These are phyloP conservation scores for Stenotaenia linearis DNA, from an alignment of 2,888 invertebrate genomes.

Conservation along the genomic window DNA sequence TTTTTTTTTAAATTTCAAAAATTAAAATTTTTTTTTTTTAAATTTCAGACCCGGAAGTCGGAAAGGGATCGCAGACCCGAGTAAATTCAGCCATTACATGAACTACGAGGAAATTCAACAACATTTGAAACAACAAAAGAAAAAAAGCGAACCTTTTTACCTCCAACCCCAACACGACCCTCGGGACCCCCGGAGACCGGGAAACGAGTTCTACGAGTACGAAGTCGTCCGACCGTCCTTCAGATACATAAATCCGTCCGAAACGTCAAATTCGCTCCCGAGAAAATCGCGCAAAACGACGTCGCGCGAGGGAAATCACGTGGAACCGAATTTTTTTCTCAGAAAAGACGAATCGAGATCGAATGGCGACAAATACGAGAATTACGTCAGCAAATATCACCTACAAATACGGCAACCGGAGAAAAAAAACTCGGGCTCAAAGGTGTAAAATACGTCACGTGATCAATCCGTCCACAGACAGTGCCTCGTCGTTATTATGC, in stretches of 20 bases:
- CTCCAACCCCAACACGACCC: conserved; percentile 47
- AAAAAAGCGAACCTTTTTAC: conserved; percentile 56
- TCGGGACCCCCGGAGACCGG: conserved; percentile 55
- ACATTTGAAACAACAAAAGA: conserved; percentile 58
- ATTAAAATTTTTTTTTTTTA: background rate
- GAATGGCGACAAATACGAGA: background rate
- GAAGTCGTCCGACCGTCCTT: conserved; percentile 48
- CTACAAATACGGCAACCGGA: background rate
- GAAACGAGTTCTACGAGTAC: conserved; percentile 79
- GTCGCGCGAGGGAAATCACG: background rate
- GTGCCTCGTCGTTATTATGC: too few relatives aligned
- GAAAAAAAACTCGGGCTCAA: background rate
- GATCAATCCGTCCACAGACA: background rate
- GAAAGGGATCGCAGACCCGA: conserved; percentile 54
- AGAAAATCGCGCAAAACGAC: background rate
- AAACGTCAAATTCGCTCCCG: conserved; percentile 17
- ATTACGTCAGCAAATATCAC: background rate
- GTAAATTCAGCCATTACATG: conserved; percentile 65
- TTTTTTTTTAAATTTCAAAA: background rate
- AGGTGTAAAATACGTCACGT: background rate
- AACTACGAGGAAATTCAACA: conserved; percentile 81
- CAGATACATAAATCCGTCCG: background rate
- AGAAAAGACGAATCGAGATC: background rate
- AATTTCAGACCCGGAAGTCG: conserved; percentile 53
- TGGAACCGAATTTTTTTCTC: background rate